A percentile compares a stretch with the other conserved stretches of the same genome.
Evolutionary conservation across 2,797 vertebrate genomes (phyloP).

Genomic region (Anableps anableps): DNA sequence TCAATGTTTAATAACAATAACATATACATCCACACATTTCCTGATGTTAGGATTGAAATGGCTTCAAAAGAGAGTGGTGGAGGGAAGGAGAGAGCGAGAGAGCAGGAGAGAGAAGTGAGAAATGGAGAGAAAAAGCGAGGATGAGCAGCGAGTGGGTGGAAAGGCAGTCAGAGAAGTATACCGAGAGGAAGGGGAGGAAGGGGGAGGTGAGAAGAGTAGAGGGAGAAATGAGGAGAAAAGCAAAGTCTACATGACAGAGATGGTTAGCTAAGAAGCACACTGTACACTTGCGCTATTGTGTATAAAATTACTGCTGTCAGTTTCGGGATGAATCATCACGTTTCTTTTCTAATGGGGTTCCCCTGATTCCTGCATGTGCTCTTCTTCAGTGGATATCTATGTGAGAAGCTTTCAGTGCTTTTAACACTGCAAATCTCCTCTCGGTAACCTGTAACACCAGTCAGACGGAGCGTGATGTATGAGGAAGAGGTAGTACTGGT

Average conservation of each 20-base stretch:
- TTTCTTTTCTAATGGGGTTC: constrained; percentile 30
- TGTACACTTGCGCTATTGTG: constrained; percentile 10
- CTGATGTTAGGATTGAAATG: not conserved
- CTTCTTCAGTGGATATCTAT: constrained; percentile 3
- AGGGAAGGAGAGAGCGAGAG: not conserved
- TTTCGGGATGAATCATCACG: constrained; percentile 35
- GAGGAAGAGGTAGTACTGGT: constrained; percentile 27
- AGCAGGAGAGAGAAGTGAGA: constrained; percentile 12
- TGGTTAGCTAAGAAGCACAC: constrained; percentile 23
- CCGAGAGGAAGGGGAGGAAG: constrained; percentile 25
- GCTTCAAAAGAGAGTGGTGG: constrained; percentile 3
- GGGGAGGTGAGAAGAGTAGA: constrained; percentile 37
- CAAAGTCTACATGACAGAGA: constrained; percentile 20
- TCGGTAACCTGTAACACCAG: not conserved
- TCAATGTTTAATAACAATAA: not conserved
- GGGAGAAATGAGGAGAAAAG: constrained; percentile 37
- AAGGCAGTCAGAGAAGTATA: constrained; percentile 34
- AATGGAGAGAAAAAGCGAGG: constrained; percentile 24
- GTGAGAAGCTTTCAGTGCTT: not conserved
- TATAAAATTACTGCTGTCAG: constrained; percentile 41
- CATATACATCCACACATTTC: not conserved
- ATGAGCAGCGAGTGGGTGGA: constrained; percentile 39
- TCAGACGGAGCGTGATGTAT: constrained; percentile 14
- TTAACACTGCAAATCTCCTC: not conserved
- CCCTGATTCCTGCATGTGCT: constrained; percentile 17